These are phyloP conservation scores for Plagodis pulveraria DNA, from an alignment of 2,888 invertebrate species.

Conservation along the genomic window DNA sequence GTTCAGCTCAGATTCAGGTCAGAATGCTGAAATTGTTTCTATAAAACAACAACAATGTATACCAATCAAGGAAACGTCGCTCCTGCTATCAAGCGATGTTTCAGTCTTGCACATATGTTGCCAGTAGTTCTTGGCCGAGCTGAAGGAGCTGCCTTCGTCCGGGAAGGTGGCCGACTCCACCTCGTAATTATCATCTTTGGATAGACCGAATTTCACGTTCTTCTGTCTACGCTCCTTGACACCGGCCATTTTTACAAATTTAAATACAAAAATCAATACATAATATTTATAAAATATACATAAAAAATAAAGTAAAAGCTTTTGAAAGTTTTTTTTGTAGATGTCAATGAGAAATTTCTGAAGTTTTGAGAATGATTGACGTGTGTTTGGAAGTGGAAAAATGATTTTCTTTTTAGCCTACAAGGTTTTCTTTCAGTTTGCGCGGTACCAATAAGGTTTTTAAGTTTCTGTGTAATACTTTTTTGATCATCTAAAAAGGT, in stretches of 20 bases:
- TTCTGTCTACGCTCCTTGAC: constrained; percentile 63
- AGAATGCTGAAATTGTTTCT: not conserved
- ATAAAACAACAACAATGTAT: constrained; percentile 1
- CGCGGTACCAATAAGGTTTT: not conserved
- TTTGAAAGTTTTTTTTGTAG: constrained; percentile 43
- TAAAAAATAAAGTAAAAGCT: constrained; percentile 55
- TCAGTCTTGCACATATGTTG: constrained; percentile 53
- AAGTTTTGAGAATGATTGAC: constrained; percentile 33
- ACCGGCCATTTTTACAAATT: constrained; percentile 47
- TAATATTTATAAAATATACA: constrained; percentile 39
- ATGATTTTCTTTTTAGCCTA: constrained; percentile 4
- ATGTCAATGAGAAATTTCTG: constrained; percentile 29
- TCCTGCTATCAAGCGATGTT: constrained; percentile 38
- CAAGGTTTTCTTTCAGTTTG: constrained; percentile 4
- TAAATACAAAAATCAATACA: constrained; percentile 23
- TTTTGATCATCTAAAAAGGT: too few relatives aligned
- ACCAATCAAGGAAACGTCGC: constrained; percentile 48
- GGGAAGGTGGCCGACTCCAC: constrained; percentile 47
- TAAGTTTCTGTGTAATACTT: not conserved
- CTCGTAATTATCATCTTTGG: constrained; percentile 67
- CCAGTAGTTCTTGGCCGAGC: constrained; percentile 71
- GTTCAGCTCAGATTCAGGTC: too few relatives aligned
- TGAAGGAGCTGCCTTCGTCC: constrained; percentile 63
- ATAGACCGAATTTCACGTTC: constrained; percentile 69
- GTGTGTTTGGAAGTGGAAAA: constrained; percentile 27